phyloP scores from a whole-genome alignment of 2,797 vertebrate species.

The Falco novaeseelandiae region DNA sequence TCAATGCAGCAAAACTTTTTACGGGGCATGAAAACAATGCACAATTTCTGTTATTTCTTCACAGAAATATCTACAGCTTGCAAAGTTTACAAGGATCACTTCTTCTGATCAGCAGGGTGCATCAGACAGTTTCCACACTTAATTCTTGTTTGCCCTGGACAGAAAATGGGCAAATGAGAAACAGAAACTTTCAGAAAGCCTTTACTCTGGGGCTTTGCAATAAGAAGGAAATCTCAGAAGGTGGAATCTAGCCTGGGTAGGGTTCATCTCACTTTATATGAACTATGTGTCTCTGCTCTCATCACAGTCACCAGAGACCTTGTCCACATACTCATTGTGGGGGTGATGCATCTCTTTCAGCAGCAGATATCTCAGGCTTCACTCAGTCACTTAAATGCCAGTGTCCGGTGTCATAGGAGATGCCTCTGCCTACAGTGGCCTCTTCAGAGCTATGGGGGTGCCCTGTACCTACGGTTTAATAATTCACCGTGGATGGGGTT shows the following conservation, averaged over 20 bases:
- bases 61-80: not conserved
- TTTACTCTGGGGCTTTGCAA: fast-evolving
- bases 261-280: not conserved
- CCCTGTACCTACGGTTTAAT: not conserved
- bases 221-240: not conserved
- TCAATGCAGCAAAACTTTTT: not conserved
- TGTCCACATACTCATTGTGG: not conserved
- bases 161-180: not conserved
- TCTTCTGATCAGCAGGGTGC: not conserved
- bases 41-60: not conserved
- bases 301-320: not conserved
- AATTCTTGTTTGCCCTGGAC: not conserved
- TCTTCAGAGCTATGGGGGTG: not conserved
- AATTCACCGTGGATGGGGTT: not conserved
- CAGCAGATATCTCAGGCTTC: not conserved
- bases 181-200: not conserved
- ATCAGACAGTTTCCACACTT: not conserved
- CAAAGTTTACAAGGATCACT: not conserved
- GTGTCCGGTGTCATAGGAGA: not conserved
- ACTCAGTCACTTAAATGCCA: not conserved
- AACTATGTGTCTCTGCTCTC: not conserved
- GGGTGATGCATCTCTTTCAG: not conserved
- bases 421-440: not conserved
- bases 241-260: not conserved
- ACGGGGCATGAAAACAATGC: not conserved